Percentiles rank a stretch among this genome's conserved stretches.
phyloP scores from a whole-genome alignment of 1,140 invertebrate genomes.

The Caenorhabditis inopinata region DNA sequence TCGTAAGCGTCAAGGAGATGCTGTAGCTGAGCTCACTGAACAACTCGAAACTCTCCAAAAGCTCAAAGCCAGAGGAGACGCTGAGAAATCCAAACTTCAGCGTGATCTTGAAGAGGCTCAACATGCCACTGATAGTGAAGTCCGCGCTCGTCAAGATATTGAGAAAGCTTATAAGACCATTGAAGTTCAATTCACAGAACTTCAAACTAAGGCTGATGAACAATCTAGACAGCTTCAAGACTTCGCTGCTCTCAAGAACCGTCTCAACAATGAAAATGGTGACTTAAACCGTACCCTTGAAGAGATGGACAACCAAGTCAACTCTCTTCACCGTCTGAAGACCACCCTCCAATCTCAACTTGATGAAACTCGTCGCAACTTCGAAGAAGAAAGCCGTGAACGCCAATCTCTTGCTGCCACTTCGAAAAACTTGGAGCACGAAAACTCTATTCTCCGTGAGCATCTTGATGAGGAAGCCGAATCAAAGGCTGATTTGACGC shows the following conservation, averaged over 20 bases:
- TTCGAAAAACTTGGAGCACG: conserved; percentile 85
- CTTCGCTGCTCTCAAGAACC: conserved; percentile 93
- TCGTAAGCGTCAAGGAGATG: conserved; percentile 99
- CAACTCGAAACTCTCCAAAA: conserved; percentile 99
- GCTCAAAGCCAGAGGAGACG: conserved; percentile 89
- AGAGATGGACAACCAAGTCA: conserved; percentile 81
- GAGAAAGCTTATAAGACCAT: conserved; percentile 63
- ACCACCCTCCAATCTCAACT: conserved; percentile 87
- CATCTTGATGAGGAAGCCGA: conserved; percentile 84
- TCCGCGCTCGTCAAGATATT: conserved; percentile 58
- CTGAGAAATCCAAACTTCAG: conserved; percentile 62
- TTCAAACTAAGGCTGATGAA: conserved; percentile 91
- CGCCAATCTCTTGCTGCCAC: conserved; percentile 67
- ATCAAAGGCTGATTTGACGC: conserved; percentile 73
- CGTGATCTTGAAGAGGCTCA: conserved; percentile 64
- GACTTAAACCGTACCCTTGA: conserved; percentile 90
- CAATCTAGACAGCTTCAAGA: conserved; percentile 90
- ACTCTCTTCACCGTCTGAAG: conserved; percentile 94
- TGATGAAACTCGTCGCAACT: conserved; percentile 92
- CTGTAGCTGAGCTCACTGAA: conserved; percentile 95
- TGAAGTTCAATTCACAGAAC: conserved; percentile 74
- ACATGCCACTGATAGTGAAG: conserved; percentile 45
- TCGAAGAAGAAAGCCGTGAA: conserved; percentile 83
- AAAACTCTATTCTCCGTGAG: conserved; percentile 93
- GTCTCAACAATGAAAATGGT: conserved; percentile 91